A percentile compares a stretch with the other conserved stretches of the same genome.
Conservation (phyloP, 2,888 invertebrate species). For the Tholera decimalis region DNA sequence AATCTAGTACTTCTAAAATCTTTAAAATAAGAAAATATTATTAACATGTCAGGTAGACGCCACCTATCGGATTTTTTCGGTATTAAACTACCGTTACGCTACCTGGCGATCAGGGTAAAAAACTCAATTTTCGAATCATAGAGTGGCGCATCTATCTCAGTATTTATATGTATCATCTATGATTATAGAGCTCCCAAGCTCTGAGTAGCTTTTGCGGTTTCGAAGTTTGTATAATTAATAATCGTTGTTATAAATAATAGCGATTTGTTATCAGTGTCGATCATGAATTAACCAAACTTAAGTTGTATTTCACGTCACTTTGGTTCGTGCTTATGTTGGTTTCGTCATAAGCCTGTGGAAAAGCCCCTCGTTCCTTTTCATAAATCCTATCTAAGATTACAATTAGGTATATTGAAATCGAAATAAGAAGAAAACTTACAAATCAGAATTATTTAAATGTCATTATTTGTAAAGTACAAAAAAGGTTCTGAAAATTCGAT, state of each 20-base stretch:
- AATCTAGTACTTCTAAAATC: too few relatives aligned
- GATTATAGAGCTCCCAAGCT: too few relatives aligned
- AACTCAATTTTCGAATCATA: too few relatives aligned
- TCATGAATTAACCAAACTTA: too few relatives aligned
- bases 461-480: constrained; percentile 36
- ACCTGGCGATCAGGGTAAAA: too few relatives aligned
- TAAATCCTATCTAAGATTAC: constrained; percentile 57
- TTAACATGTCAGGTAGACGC: too few relatives aligned
- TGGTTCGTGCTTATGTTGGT: neutral
- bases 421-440: constrained; percentile 40
- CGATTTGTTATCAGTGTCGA: neutral
- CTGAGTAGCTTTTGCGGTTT: neutral
- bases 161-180: too few relatives aligned
- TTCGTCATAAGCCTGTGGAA: constrained; percentile 37
- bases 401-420: constrained; percentile 55
- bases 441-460: constrained; percentile 48
- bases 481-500: constrained; percentile 72
- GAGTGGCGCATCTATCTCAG: too few relatives aligned
- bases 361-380: constrained; percentile 53
- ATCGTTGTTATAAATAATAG: neutral
- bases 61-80: too few relatives aligned
- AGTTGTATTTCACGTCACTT: too few relatives aligned
- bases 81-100: too few relatives aligned
- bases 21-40: too few relatives aligned
- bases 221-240: constrained; percentile 8